Evolutionary conservation across 1,140 invertebrate genomes (phyloP).

Genomic region (Episyrphus balteatus): DNA sequence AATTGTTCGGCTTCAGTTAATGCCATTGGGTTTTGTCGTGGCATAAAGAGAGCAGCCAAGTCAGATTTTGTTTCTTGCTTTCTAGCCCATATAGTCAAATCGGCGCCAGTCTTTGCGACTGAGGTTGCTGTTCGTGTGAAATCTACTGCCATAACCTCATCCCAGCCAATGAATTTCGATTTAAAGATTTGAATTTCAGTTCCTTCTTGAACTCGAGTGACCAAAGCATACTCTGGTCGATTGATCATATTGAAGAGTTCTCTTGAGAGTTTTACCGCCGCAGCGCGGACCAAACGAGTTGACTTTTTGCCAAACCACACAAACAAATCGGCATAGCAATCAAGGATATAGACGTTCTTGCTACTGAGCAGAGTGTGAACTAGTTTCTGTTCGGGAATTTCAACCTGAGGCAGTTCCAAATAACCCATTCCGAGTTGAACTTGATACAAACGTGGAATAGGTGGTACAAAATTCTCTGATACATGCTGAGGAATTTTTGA

Average conservation of each 20-base stretch:
- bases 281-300: constrained; percentile 86
- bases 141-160: constrained; percentile 98
- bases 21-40: constrained; percentile 80
- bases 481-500: constrained; percentile 56
- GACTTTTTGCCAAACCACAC: constrained; percentile 99
- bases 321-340: constrained; percentile 93
- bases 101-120: constrained; percentile 89
- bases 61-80: constrained; percentile 84
- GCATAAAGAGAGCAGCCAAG: constrained; percentile 89
- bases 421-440: constrained; percentile 97
- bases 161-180: constrained; percentile 95
- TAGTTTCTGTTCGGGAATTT: constrained; percentile 66
- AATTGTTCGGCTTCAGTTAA: constrained; percentile 78
- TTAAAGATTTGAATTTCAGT: constrained; percentile 87
- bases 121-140: constrained; percentile 97
- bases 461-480: constrained; percentile 61
- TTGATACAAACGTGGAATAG: constrained; percentile 78
- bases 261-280: constrained; percentile 90
- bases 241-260: constrained; percentile 90
- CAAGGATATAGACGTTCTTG: constrained; percentile 94
- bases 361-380: constrained; percentile 69
- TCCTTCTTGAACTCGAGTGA: constrained; percentile 80
- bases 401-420: constrained; percentile 92
- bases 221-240: constrained; percentile 75
- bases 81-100: constrained; percentile 86